phyloP scores from a whole-genome alignment of 2,797 vertebrate genomes.

The Graptemys geographica region DNA sequence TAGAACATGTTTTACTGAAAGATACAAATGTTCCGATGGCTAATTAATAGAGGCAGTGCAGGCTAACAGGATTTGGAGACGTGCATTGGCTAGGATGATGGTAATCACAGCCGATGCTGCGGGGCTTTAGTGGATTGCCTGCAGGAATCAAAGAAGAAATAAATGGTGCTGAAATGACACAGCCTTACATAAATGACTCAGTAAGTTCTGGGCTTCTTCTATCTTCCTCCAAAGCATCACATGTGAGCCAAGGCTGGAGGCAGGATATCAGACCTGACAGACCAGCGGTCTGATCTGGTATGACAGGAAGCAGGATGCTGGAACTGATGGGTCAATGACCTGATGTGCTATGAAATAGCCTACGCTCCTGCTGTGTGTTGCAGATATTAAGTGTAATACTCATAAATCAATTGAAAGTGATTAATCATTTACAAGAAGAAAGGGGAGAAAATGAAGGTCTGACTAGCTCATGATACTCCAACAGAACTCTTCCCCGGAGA shows the following conservation, averaged over 20 bases:
- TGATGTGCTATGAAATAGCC: neutral
- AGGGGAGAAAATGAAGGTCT: slow-evolving; percentile 54
- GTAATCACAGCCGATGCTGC: neutral
- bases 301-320: neutral
- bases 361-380: neutral
- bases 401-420: slow-evolving; percentile 76
- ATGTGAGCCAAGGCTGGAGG: neutral
- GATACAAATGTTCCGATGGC: neutral
- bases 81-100: neutral
- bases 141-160: neutral
- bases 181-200: neutral
- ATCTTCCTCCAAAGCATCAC: neutral
- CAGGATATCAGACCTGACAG: neutral
- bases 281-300: neutral
- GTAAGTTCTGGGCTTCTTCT: neutral
- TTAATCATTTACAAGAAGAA: slow-evolving; percentile 65
- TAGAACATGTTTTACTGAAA: neutral
- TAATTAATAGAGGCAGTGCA: neutral
- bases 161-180: neutral
- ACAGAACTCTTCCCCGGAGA: slow-evolving; percentile 32
- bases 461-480: slow-evolving; percentile 51
- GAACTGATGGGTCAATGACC: neutral
- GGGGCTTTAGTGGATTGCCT: neutral
- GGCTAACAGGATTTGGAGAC: neutral
- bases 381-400: slow-evolving; percentile 35